These are phyloP conservation scores for Betta splendens DNA, from an alignment of 2,797 vertebrate species.

Conservation along the genomic window DNA sequence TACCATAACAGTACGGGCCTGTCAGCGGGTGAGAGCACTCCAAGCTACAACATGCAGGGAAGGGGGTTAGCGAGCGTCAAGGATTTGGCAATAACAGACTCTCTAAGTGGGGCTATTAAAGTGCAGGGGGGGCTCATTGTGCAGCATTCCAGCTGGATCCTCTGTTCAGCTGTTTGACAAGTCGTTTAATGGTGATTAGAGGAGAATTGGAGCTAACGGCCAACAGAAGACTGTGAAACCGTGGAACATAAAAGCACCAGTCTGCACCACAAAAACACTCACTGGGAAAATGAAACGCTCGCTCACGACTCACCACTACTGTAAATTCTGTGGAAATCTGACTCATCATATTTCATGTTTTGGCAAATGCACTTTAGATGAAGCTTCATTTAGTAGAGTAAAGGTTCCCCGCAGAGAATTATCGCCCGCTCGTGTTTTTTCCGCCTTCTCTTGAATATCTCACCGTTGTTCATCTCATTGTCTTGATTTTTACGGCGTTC, in stretches of 20 bases:
- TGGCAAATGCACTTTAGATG: not conserved
- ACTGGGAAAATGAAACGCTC: not conserved
- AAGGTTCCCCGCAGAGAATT: not conserved
- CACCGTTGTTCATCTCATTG: not conserved
- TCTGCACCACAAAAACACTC: not conserved
- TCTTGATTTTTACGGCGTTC: not conserved
- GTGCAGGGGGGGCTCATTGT: constrained; percentile 24
- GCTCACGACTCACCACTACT: too few species aligned
- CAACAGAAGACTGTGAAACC: not conserved
- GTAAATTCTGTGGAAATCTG: not conserved
- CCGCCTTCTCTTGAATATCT: not conserved
- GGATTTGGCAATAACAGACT: constrained; percentile 46
- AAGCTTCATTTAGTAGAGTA: not conserved
- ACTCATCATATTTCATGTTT: not conserved
- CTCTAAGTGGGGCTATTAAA: constrained; percentile 21
- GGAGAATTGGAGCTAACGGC: not conserved
- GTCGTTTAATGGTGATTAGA: constrained; percentile 21
- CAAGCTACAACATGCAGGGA: constrained; percentile 24
- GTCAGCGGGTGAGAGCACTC: constrained; percentile 14
- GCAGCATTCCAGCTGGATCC: constrained; percentile 23
- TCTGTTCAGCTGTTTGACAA: constrained; percentile 13
- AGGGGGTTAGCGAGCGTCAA: constrained; percentile 18
- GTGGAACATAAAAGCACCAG: not conserved
- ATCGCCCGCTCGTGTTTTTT: not conserved
- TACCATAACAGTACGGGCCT: constrained; percentile 30